These are phyloP conservation scores for Tympanoctomys barrerae DNA, from an alignment of 2,797 vertebrate genomes.

Conservation along the genomic window DNA sequence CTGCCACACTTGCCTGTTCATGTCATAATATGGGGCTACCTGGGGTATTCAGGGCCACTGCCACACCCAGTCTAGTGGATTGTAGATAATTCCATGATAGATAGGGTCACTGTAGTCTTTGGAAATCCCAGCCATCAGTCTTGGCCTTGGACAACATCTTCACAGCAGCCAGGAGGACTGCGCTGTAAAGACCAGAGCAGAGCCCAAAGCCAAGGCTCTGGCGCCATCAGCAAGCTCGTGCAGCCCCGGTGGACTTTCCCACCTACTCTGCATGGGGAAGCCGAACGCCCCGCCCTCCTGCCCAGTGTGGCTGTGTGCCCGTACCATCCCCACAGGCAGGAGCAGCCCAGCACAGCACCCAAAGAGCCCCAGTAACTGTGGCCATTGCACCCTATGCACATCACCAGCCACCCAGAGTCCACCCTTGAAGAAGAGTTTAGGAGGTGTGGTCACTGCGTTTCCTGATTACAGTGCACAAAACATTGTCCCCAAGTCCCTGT, in stretches of 20 bases:
- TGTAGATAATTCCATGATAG: background rate
- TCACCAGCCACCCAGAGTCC: background rate
- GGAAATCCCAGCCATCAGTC: background rate
- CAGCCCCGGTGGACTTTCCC: background rate
- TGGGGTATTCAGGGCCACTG: background rate
- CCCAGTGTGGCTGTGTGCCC: background rate
- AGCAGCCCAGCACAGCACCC: background rate
- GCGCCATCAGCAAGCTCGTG: accelerated
- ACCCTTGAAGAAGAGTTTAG: background rate
- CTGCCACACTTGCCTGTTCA: no score
- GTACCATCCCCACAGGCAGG: background rate
- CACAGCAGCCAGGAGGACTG: background rate
- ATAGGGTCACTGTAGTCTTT: background rate
- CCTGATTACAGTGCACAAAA: background rate
- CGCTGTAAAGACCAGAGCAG: background rate
- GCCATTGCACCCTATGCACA: background rate
- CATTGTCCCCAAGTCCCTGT: background rate
- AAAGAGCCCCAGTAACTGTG: background rate
- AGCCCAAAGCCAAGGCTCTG: background rate
- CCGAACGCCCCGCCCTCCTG: background rate
- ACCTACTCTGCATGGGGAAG: background rate
- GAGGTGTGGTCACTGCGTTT: background rate
- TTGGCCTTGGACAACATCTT: background rate
- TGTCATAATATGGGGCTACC: background rate
- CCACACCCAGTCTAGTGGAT: background rate